A percentile compares a stretch with the other conserved stretches of the same genome.
phyloP scores from a whole-genome alignment of 2,888 invertebrate species.

The Ophion slaviceki region DNA sequence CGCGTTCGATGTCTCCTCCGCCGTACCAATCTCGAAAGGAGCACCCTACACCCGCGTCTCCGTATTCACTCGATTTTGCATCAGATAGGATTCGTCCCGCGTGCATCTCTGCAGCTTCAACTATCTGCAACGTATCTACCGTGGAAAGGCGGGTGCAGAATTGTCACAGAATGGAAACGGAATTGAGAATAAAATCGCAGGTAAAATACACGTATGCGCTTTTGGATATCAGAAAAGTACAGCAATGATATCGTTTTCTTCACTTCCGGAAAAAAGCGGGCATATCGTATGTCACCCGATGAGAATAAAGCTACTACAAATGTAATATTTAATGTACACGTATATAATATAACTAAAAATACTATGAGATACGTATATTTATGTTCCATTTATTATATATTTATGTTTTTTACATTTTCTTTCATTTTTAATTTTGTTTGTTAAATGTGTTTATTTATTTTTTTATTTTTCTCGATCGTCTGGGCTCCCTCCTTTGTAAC shows the following conservation, averaged over 20 bases:
- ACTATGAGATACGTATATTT: too few relatives aligned
- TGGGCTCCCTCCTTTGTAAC: too few relatives aligned
- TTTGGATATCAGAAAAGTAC: slow-evolving; percentile 2
- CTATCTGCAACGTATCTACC: background rate
- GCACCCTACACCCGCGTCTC: background rate
- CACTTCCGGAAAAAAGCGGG: slow-evolving; percentile 13
- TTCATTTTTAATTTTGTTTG: too few relatives aligned
- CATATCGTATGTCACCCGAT: too few relatives aligned
- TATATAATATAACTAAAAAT: too few relatives aligned
- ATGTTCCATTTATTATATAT: too few relatives aligned
- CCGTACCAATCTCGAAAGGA: background rate
- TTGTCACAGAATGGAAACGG: slow-evolving; percentile 7
- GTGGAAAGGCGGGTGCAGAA: background rate
- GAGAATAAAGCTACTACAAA: background rate
- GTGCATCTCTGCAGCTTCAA: background rate
- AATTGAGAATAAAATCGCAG: slow-evolving; percentile 19
- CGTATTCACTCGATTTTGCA: slow-evolving; percentile 28
- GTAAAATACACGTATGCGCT: background rate
- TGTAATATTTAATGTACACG: too few relatives aligned
- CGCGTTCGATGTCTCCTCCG: too few relatives aligned
- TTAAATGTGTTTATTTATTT: too few relatives aligned
- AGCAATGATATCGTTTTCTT: slow-evolving; percentile 34
- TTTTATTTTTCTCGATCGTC: too few relatives aligned
- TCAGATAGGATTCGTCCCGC: background rate
- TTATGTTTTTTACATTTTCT: too few relatives aligned